Conservation (phyloP, 2,797 vertebrate species). For the Tarsius wallacei region DNA sequence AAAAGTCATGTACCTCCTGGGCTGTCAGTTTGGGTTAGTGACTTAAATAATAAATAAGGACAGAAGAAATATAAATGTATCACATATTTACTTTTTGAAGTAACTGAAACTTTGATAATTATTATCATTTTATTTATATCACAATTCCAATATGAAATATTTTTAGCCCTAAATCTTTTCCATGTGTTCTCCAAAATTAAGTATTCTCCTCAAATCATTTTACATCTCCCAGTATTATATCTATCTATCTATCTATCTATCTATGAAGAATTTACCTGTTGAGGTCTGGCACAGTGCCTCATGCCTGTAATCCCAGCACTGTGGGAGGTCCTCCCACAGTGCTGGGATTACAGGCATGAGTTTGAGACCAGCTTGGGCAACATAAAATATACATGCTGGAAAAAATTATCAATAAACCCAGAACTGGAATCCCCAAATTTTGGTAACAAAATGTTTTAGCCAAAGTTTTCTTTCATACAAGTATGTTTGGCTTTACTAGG, state of each 20-base stretch:
- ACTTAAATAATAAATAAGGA: constrained; percentile 23
- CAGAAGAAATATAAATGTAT: background rate
- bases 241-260: background rate
- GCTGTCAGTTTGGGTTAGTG: background rate
- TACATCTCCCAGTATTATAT: background rate
- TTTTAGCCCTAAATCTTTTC: background rate
- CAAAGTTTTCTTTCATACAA: background rate
- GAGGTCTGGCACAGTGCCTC: too few relatives aligned
- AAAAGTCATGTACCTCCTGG: background rate
- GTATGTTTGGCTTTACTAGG: background rate
- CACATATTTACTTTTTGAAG: background rate
- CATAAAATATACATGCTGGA: background rate
- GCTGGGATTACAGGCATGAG: too few relatives aligned
- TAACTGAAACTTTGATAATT: background rate
- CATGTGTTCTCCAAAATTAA: background rate
- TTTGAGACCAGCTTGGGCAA: too few relatives aligned
- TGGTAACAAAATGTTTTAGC: constrained; percentile 15
- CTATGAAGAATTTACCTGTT: background rate
- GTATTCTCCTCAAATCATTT: background rate
- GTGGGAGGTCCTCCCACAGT: too few relatives aligned
- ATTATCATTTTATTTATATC: background rate
- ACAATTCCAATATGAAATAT: background rate
- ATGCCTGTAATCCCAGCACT: too few relatives aligned
- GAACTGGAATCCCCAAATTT: background rate
- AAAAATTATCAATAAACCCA: constrained; percentile 6